phyloP scores from a whole-genome alignment of 2,113 vertebrate species.

The Salvator merianae region DNA sequence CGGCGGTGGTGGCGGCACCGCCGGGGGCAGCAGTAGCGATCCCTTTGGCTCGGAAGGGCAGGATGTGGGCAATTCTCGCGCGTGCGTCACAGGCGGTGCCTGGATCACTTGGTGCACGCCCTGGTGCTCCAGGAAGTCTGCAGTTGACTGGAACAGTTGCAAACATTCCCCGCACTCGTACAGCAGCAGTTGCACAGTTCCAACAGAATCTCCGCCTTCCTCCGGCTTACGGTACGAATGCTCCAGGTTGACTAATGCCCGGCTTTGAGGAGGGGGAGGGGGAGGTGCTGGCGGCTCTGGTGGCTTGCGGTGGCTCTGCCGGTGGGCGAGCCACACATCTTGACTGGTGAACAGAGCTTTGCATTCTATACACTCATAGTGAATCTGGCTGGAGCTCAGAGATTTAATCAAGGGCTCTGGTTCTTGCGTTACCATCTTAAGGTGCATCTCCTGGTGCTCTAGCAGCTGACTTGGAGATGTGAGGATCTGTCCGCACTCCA shows the following conservation, averaged over 20 bases:
- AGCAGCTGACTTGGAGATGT: constrained; percentile 66
- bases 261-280: constrained; percentile 26
- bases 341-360: constrained; percentile 84
- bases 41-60: constrained; percentile 29
- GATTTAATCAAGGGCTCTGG: constrained; percentile 37
- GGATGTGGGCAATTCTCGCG: constrained; percentile 13
- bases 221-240: constrained; percentile 70
- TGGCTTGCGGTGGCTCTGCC: constrained; percentile 71
- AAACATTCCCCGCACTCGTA: constrained; percentile 74
- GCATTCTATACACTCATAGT: constrained; percentile 89
- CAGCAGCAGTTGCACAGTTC: constrained; percentile 67
- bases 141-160: constrained; percentile 72
- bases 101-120: constrained; percentile 60
- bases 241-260: constrained; percentile 67
- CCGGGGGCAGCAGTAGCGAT: neutral
- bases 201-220: constrained; percentile 16
- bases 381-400: constrained; percentile 45
- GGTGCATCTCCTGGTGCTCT: constrained; percentile 69
- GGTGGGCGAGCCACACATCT: constrained; percentile 85
- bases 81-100: neutral
- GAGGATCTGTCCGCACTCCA: constrained; percentile 74
- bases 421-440: constrained; percentile 69
- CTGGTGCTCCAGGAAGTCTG: constrained; percentile 72
- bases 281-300: constrained; percentile 48
- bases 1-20: neutral